Conservation (phyloP, 2,113 vertebrate genomes). For the Chionodraco myersi region DNA sequence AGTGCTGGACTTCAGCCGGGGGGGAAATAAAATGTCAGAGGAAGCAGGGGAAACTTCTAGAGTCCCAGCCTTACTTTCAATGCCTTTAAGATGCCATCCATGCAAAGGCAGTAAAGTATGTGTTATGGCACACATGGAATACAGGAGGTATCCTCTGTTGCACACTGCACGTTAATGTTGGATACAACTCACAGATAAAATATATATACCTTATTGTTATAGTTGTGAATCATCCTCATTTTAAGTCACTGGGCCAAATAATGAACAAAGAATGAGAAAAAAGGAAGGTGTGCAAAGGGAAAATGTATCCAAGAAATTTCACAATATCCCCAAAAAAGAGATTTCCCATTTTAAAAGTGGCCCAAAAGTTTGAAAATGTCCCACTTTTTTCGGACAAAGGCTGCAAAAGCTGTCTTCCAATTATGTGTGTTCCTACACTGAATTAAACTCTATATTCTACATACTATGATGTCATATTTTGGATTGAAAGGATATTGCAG, state of each 20-base stretch:
- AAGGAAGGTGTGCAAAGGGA: background rate
- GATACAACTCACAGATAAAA: background rate
- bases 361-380: too few species aligned
- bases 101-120: background rate
- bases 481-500: background rate
- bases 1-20: slow-evolving; percentile 48
- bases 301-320: too few species aligned
- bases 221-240: background rate
- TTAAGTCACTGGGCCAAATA: background rate
- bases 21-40: slow-evolving; percentile 50
- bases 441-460: background rate
- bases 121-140: background rate
- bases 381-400: too few species aligned
- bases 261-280: slow-evolving; percentile 5
- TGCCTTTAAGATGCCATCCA: background rate
- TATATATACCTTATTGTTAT: too few species aligned
- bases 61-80: background rate
- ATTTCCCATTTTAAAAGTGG: too few species aligned
- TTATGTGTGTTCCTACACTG: too few species aligned
- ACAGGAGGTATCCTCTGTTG: background rate
- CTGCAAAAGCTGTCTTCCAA: too few species aligned
- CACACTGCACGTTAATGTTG: background rate
- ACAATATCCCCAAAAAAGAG: too few species aligned
- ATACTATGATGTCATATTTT: background rate
- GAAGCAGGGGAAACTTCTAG: slow-evolving; percentile 24